phyloP scores from a whole-genome alignment of 2,113 vertebrate species.

The Arizona elegans region DNA sequence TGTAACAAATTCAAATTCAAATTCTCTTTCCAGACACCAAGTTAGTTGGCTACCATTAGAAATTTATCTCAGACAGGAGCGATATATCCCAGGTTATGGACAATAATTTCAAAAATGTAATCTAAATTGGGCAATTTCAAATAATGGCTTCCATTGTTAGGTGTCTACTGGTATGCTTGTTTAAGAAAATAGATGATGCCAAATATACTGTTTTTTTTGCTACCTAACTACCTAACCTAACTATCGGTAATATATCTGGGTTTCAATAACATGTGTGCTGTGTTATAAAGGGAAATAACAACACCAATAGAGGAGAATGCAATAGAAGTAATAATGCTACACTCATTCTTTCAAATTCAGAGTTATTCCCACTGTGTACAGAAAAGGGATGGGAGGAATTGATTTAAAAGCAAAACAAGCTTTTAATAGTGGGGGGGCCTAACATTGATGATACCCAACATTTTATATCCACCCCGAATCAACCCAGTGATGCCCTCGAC shows the following conservation, averaged over 20 bases:
- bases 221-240: not conserved
- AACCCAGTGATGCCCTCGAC: too few relatives aligned
- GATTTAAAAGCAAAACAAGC: not conserved
- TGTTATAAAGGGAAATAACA: not conserved
- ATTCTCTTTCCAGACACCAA: not conserved
- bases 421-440: not conserved
- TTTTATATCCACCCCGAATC: too few relatives aligned
- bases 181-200: not conserved
- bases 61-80: not conserved
- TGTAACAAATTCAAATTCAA: not conserved
- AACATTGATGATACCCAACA: not conserved
- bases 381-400: not conserved
- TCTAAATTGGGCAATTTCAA: not conserved
- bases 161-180: not conserved
- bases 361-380: not conserved
- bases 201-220: conserved; percentile 1
- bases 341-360: not conserved
- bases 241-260: not conserved
- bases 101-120: not conserved
- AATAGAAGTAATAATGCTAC: not conserved
- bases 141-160: not conserved
- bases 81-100: not conserved
- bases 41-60: not conserved
- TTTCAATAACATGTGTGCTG: not conserved
- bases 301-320: not conserved